Conservation (phyloP, 2,113 vertebrate genomes). For the Neomonachus schauinslandi region DNA sequence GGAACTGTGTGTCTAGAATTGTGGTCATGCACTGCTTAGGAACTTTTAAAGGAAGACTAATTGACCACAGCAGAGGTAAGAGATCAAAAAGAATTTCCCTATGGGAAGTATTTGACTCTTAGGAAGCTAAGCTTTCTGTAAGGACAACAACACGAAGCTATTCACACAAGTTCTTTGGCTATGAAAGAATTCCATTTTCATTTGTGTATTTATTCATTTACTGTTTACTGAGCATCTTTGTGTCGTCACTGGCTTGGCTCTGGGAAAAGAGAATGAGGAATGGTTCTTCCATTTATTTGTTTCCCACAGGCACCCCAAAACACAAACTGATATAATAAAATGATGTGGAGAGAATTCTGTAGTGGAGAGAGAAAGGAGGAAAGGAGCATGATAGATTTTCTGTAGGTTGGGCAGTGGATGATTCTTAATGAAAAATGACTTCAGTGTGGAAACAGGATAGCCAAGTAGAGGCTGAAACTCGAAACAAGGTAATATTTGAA, state of each 20-base stretch:
- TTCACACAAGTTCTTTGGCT: background rate
- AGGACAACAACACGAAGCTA: background rate
- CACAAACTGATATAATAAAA: background rate
- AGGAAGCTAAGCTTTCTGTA: background rate
- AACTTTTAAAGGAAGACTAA: background rate
- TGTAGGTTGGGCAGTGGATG: background rate
- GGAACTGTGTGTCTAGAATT: background rate
- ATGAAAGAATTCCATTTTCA: background rate
- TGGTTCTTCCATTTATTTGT: background rate
- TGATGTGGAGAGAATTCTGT: background rate
- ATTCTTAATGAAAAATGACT: background rate
- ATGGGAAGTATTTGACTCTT: background rate
- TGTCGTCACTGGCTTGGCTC: background rate
- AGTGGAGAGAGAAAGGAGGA: background rate
- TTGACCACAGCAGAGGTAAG: background rate
- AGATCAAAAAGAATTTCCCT: background rate
- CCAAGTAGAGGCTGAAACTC: background rate
- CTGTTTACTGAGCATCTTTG: background rate
- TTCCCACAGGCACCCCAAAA: background rate
- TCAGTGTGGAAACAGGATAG: background rate
- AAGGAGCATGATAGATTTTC: background rate
- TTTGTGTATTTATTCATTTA: background rate
- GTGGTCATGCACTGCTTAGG: background rate
- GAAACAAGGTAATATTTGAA: background rate
- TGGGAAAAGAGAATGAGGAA: background rate